Conservation (phyloP, 1,140 invertebrate species). For the Saccostrea glomerata region DNA sequence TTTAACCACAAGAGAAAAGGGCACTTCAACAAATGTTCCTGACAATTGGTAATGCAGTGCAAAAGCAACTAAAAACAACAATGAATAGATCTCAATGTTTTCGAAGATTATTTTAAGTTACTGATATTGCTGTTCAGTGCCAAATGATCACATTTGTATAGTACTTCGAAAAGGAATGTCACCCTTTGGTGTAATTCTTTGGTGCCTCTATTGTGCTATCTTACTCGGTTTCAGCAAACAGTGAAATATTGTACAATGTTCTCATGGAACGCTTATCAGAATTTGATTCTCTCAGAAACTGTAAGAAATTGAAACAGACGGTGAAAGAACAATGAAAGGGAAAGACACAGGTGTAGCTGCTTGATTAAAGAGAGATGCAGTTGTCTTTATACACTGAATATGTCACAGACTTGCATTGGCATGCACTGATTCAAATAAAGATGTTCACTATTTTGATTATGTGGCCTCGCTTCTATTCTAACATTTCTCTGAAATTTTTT, state of each 20-base stretch:
- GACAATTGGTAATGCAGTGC: slow-evolving; percentile 4
- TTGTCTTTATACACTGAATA: slow-evolving; percentile 57
- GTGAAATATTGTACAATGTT: slow-evolving; percentile 32
- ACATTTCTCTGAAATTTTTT: no score
- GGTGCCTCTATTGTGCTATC: not conserved
- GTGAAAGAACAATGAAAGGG: slow-evolving; percentile 60
- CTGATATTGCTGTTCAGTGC: slow-evolving; percentile 42
- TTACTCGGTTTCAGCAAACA: not conserved
- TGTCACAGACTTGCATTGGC: slow-evolving; percentile 40
- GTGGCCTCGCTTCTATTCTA: no score
- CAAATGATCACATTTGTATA: slow-evolving; percentile 45
- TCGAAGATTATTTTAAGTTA: slow-evolving; percentile 49
- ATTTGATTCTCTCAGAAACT: slow-evolving; percentile 3
- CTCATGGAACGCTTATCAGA: not conserved
- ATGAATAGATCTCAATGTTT: slow-evolving; percentile 24
- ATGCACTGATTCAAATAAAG: no score
- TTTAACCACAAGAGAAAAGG: slow-evolving; percentile 37
- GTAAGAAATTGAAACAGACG: slow-evolving; percentile 50
- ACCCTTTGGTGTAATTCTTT: not conserved
- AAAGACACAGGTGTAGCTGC: slow-evolving; percentile 54
- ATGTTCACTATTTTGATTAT: no score
- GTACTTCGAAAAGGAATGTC: not conserved
- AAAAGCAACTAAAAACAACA: not conserved
- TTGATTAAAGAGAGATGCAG: slow-evolving; percentile 40
- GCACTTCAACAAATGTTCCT: slow-evolving; percentile 42